phyloP scores from a whole-genome alignment of 2,888 invertebrate genomes.

The Archips xylosteana region DNA sequence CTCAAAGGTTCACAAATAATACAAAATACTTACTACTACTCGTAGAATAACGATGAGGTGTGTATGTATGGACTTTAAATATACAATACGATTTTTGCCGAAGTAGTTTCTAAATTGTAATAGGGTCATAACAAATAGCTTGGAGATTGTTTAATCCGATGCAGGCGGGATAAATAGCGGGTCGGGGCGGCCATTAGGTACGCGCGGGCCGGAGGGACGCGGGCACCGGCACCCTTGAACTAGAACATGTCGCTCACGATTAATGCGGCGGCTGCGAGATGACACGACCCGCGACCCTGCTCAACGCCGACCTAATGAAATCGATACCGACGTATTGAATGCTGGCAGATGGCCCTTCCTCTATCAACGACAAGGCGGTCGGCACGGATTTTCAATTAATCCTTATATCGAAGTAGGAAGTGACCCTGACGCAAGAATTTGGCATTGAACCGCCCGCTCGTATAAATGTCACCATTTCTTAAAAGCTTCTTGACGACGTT shows the following conservation, averaged over 20 bases:
- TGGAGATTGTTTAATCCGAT: neutral
- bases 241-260: constrained; percentile 23
- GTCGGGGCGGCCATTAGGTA: neutral
- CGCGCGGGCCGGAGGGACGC: neutral
- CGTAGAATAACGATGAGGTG: neutral
- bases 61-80: neutral
- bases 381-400: constrained; percentile 4
- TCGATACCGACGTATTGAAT: constrained; percentile 23
- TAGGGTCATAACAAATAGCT: constrained; percentile 2
- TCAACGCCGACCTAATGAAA: constrained; percentile 19
- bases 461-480: neutral
- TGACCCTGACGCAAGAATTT: neutral
- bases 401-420: neutral
- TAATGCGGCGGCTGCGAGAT: constrained; percentile 28
- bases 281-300: constrained; percentile 4
- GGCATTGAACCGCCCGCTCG: neutral
- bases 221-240: constrained; percentile 21
- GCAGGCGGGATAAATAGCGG: neutral
- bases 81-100: neutral
- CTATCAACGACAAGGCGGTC: neutral
- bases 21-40: no score
- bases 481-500: neutral
- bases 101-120: neutral
- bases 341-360: constrained; percentile 3
- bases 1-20: neutral